A percentile compares a stretch with the other conserved stretches of the same genome.
Conservation (phyloP, 1,140 invertebrate genomes). For the Eueides isabella region DNA sequence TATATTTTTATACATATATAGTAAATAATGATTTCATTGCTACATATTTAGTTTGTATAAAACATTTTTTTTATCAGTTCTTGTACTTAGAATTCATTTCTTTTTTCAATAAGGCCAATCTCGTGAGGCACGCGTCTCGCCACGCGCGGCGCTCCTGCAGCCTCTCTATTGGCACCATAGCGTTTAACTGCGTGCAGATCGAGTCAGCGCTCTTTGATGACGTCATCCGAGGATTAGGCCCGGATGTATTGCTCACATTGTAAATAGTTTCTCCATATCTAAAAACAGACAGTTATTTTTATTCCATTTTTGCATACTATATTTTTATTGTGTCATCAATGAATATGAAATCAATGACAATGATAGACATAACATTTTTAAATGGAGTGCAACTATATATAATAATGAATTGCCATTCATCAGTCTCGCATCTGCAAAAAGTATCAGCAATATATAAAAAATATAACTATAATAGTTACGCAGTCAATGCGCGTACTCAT, state of each 20-base stretch:
- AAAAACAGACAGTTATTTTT: neutral
- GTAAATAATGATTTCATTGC: neutral
- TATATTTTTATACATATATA: neutral
- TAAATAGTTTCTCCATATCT: conserved; percentile 92
- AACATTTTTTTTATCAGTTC: conserved; percentile 11
- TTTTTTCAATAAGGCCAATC: conserved; percentile 91
- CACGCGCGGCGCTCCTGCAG: conserved; percentile 89
- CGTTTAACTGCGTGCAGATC: conserved; percentile 87
- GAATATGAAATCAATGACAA: too few relatives aligned
- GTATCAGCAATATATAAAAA: too few relatives aligned
- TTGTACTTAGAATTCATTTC: conserved; percentile 81
- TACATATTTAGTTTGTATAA: neutral
- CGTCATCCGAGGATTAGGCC: conserved; percentile 87
- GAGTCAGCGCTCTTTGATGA: conserved; percentile 85
- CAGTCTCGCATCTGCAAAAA: too few relatives aligned
- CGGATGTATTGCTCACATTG: conserved; percentile 89
- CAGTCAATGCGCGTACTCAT: too few relatives aligned
- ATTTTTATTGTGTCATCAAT: too few relatives aligned
- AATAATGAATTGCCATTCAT: too few relatives aligned
- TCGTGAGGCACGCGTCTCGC: conserved; percentile 92
- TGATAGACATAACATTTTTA: too few relatives aligned
- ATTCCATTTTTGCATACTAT: too few relatives aligned
- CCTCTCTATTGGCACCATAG: conserved; percentile 88
- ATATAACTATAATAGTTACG: too few relatives aligned
- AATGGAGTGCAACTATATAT: too few relatives aligned